Conservation (phyloP, 2,888 invertebrate species). For the Disparrhopalites patrizii region DNA sequence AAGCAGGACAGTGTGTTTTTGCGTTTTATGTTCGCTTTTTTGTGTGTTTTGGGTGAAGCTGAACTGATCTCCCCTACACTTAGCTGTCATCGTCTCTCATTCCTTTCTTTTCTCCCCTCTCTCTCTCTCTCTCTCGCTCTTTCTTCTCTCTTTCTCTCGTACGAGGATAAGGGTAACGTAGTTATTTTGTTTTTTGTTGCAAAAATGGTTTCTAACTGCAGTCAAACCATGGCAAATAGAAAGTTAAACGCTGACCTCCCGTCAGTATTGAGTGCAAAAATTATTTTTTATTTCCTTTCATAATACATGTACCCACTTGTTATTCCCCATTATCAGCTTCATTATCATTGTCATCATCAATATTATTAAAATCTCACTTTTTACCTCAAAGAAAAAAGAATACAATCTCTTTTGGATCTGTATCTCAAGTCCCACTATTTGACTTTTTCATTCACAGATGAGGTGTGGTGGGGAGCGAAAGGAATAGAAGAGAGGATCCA, state of each 20-base stretch:
- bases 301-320: background rate
- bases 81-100: too few relatives aligned
- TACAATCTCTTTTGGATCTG: background rate
- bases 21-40: too few relatives aligned
- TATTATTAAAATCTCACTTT: background rate
- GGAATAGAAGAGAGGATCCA: too few relatives aligned
- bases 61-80: too few relatives aligned
- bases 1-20: too few relatives aligned
- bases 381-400: background rate
- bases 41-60: too few relatives aligned
- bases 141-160: background rate
- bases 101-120: too few relatives aligned
- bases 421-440: background rate
- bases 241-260: conserved; percentile 19
- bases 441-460: conserved; percentile 9
- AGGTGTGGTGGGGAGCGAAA: too few relatives aligned
- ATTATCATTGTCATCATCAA: background rate
- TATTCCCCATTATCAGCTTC: background rate
- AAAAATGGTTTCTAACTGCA: conserved; percentile 11
- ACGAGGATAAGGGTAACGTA: too few relatives aligned
- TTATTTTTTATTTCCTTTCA: background rate
- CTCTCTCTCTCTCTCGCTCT: background rate
- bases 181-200: too few relatives aligned
- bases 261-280: conserved; percentile 15
- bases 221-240: conserved; percentile 22